Conservation (phyloP, 1,140 invertebrate species). For the Panulirus ornatus region DNA sequence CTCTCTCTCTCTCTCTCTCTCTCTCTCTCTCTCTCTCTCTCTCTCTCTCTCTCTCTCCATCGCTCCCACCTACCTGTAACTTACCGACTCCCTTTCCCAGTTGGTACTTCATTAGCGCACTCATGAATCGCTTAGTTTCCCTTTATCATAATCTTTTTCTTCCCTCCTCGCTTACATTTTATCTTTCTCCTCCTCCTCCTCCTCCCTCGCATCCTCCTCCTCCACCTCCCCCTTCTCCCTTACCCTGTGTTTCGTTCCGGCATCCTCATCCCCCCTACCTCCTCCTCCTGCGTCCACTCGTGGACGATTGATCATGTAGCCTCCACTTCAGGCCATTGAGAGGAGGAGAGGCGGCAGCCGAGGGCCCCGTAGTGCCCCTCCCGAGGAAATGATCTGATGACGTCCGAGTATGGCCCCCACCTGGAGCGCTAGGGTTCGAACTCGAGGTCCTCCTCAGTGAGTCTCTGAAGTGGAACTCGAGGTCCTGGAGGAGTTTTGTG, state of each 20-base stretch:
- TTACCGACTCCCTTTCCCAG: not conserved
- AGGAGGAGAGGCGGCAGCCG: not conserved
- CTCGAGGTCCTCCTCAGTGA: too few relatives aligned
- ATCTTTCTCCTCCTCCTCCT: not conserved
- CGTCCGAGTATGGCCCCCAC: too few relatives aligned
- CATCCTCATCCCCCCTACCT: not conserved
- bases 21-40: slow-evolving; percentile 41
- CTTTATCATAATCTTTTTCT: not conserved
- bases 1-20: not conserved
- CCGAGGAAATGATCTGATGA: too few relatives aligned
- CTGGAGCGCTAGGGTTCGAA: too few relatives aligned
- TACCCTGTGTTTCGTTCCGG: not conserved
- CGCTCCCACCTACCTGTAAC: not conserved
- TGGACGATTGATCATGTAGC: not conserved
- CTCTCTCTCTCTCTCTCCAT: slow-evolving; percentile 4
- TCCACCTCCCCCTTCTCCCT: not conserved
- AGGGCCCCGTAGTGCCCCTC: not conserved
- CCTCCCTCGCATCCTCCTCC: not conserved
- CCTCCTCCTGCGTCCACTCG: not conserved
- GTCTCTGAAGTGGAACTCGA: too few relatives aligned
- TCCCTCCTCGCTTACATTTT: not conserved
- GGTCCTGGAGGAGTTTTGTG: too few relatives aligned
- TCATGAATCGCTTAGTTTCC: not conserved
- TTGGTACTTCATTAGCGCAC: not conserved
- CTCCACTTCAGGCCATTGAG: slow-evolving; percentile 11